phyloP scores from a whole-genome alignment of 2,888 invertebrate genomes.

The Linnaemya tessellans region DNA sequence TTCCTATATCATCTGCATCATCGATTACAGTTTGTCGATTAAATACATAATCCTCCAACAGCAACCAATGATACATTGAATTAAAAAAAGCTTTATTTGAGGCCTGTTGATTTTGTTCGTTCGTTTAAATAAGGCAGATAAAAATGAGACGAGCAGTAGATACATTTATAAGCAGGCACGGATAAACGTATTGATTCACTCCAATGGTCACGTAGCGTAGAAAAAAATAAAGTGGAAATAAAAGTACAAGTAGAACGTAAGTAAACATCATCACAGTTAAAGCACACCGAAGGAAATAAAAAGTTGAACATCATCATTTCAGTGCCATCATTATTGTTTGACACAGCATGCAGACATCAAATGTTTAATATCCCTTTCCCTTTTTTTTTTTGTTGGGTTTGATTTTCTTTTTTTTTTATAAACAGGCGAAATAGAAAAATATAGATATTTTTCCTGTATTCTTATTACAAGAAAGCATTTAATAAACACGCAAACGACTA shows the following conservation, averaged over 20 bases:
- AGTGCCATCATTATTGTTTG: slow-evolving; percentile 49
- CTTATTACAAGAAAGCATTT: slow-evolving; percentile 41
- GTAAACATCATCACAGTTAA: slow-evolving; percentile 42
- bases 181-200: slow-evolving; percentile 72
- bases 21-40: slow-evolving; percentile 76
- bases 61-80: slow-evolving; percentile 83
- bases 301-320: slow-evolving; percentile 61
- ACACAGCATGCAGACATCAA: slow-evolving; percentile 46
- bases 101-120: slow-evolving; percentile 77
- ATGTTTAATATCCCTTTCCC: slow-evolving; percentile 70
- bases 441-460: neutral
- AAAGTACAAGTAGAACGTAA: slow-evolving; percentile 9
- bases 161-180: slow-evolving; percentile 64
- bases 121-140: slow-evolving; percentile 51
- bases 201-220: slow-evolving; percentile 50
- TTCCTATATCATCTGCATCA: slow-evolving; percentile 70
- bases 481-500: slow-evolving; percentile 25
- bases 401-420: slow-evolving; percentile 15
- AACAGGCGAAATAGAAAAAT: slow-evolving; percentile 41
- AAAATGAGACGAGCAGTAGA: slow-evolving; percentile 39
- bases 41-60: slow-evolving; percentile 82
- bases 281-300: slow-evolving; percentile 28
- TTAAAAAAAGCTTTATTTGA: slow-evolving; percentile 82
- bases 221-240: slow-evolving; percentile 33
- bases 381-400: slow-evolving; percentile 17